Base-by-base conservation (phyloP, 2,113 vertebrate species). In the Ptilorrhoa leucosticta region DNA sequence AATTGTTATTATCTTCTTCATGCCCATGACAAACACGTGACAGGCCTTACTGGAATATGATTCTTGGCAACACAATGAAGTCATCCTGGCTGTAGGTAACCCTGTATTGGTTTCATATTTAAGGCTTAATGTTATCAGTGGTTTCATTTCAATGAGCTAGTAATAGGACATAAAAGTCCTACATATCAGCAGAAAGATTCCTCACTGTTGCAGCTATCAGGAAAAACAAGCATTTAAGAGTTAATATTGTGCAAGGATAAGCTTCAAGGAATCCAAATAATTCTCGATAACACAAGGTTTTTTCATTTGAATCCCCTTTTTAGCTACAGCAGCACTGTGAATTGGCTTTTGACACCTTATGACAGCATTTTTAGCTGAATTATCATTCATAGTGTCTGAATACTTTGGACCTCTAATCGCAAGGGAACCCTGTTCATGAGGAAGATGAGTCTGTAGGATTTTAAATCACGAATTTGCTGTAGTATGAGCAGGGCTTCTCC, bases 371-470 rank as follows among this genome's bases (percentile, higher is more conserved):
- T 78, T 39, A 53, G 13, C n/a, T 78, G 50, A 44, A 21, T 2
- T 50, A 8, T 64, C 33, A 50, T 21, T 58, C 48, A 37, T 4
- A 9, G 7, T 35, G 11, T 75, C 24, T 60, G 23, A 65, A 60
- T 70, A 14, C 14, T 65, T 21, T 56, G 24, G 40, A 22, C 5
- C 7, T 69, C 28, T 60, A 69, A 60, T 42, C 17, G 4, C 15
- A 20, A 39, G 18, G 17, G 35, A 76, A 5, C 3, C 3, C 7
- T 4, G 0, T 17, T 61, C 37, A 17, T 66, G 10, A 71, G 28
- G 26, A 79, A 70, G 42, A 56, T 15, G 10, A 19, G 31, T 16
- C 18, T 56, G 20, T 42, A 42, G 11, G 5, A 22, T 13, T 12
- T 37, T 57, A 42, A 24, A 48, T 61, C 7, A 63, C 4, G 47